These are phyloP conservation scores for Scatophagus argus DNA, from an alignment of 2,113 vertebrate genomes.

Conservation along the genomic window DNA sequence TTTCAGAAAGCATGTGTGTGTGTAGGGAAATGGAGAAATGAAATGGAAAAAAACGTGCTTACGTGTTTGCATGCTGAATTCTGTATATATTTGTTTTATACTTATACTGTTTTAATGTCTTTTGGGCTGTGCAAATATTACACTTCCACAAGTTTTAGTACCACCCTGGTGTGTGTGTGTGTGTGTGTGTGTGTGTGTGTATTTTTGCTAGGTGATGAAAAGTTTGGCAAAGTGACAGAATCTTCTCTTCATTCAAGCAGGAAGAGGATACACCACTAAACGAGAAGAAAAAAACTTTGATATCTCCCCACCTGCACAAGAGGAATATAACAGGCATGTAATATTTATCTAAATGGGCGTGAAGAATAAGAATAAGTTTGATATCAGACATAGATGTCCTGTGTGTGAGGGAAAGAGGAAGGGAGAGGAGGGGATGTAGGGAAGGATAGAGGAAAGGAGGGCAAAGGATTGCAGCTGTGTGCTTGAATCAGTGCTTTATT, in stretches of 20 bases:
- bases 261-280: constrained; percentile 24
- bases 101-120: not conserved
- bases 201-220: constrained; percentile 22
- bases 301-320: too few species aligned
- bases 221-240: not conserved
- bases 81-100: not conserved
- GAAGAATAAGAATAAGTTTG: constrained; percentile 44
- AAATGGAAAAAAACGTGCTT: not conserved
- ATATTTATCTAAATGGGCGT: constrained; percentile 37
- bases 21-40: not conserved
- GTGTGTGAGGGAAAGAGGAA: constrained; percentile 50
- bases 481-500: constrained; percentile 78
- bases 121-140: not conserved
- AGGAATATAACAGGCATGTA: not conserved
- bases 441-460: constrained; percentile 68
- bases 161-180: constrained; percentile 16
- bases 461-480: constrained; percentile 73
- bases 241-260: constrained; percentile 22
- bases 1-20: not conserved
- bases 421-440: constrained; percentile 60
- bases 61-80: not conserved
- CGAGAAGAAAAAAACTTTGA: not conserved
- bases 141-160: not conserved
- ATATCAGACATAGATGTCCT: constrained; percentile 31
- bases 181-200: not conserved